These are phyloP conservation scores for Chrysoperla carnea DNA, from an alignment of 1,140 invertebrate genomes.

Conservation along the genomic window DNA sequence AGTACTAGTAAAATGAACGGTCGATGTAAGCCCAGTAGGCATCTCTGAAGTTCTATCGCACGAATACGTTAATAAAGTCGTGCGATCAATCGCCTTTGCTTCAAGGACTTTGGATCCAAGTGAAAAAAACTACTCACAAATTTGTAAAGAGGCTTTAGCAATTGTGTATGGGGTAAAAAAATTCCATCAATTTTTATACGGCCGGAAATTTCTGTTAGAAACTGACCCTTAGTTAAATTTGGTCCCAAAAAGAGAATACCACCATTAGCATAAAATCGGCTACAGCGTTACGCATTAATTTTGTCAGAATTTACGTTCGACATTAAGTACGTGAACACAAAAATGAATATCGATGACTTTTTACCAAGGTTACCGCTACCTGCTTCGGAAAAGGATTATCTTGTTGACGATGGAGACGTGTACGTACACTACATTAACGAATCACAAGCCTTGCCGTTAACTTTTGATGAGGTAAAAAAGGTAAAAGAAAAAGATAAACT, in stretches of 20 bases:
- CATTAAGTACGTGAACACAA: constrained; percentile 15
- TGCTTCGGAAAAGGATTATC: no score
- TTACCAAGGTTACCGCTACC: constrained; percentile 14
- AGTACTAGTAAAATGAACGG: constrained; percentile 15
- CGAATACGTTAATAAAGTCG: constrained; percentile 10
- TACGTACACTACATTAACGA: not conserved
- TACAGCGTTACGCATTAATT: constrained; percentile 20
- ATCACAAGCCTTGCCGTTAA: constrained; percentile 1
- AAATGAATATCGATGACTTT: constrained; percentile 12
- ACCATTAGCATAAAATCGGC: constrained; percentile 13
- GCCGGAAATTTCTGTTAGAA: constrained; percentile 23
- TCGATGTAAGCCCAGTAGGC: constrained; percentile 21
- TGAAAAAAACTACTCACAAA: constrained; percentile 20
- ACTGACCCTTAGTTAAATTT: constrained; percentile 29
- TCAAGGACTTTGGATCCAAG: constrained; percentile 13
- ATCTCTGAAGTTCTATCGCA: constrained; percentile 20
- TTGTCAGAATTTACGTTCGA: constrained; percentile 18
- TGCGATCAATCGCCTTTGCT: constrained; percentile 17
- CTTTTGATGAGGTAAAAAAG: constrained; percentile 4
- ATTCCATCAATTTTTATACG: constrained; percentile 30
- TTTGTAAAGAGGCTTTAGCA: constrained; percentile 26
- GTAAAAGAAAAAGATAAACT: not conserved
- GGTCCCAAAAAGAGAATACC: constrained; percentile 15
- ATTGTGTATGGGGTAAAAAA: constrained; percentile 26
- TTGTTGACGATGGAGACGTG: constrained; percentile 1